Evolutionary conservation across 2,797 vertebrate species (phyloP), one percentile per base, ranked within the genome.

Genomic region (Tenualosa ilisha): DNA sequence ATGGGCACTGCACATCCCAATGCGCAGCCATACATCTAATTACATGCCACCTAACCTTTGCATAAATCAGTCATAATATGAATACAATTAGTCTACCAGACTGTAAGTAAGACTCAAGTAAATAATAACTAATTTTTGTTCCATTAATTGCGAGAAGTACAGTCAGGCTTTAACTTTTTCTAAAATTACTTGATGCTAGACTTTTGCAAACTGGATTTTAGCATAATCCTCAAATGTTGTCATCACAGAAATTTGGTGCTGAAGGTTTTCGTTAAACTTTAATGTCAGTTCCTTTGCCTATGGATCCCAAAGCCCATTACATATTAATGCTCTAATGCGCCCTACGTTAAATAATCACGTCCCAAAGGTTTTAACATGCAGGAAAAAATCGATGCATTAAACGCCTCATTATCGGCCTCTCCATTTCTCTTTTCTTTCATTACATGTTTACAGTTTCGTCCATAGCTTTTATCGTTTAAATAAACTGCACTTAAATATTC

Each of bases 321-420:
- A 94, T 95, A 96, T 96, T 95, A 92, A 96, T 94, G 87, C 87
- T 86, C 87, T 90, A 94, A 93, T 93, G 92, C 84, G 56, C 81
- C 86, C 84, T 59, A 22, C 82, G 89, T 92, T 92, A 92, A 93
- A 93, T 93, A 94, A 96, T 94, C 91, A 93, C 89, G 86, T 93
- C 95, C 93, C 92, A 81, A 63, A 82, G 91, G 93, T 87, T 91
- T 93, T 91, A 83, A 82, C 43, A 24, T 61, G 86, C 83, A 89
- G 37, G 6, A 46, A 46, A 43, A 79, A 79, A 37, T n/a, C 72
- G 46, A 79, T 79, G 72, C 72, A 79, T 43, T 46, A 46, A 79
- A 46, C 6, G 37, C 37, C 72, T 79, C 17, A 79, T 79, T 79
- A 79, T 79, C 37, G 72, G 72, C 8, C 5, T 79, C 72, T n/a